A percentile compares a stretch with the other conserved stretches of the same genome.
These are phyloP conservation scores for Ophiothrix spiculata DNA, from an alignment of 35 echinoderm and acorn worm species.

Conservation along the genomic window DNA sequence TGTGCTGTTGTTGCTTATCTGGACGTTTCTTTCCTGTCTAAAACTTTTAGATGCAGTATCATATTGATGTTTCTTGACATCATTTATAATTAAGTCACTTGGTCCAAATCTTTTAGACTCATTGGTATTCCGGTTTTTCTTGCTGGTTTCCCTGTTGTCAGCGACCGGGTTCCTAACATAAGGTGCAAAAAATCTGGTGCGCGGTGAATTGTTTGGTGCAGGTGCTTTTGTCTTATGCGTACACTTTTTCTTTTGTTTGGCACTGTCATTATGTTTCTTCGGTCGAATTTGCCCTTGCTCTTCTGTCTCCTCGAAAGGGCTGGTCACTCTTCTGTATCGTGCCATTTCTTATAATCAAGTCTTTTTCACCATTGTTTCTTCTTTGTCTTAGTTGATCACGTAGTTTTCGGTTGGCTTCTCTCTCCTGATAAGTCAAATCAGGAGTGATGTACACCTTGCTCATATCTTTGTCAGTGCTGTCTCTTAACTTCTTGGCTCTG, in stretches of 20 bases:
- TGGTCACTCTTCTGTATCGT: conserved; percentile 24
- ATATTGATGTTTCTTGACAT: not conserved
- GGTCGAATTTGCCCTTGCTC: not conserved
- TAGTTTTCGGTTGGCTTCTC: conserved; percentile 1
- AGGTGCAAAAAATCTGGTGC: not conserved
- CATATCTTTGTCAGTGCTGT: not conserved
- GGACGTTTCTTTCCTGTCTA: no score
- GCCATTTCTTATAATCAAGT: conserved; percentile 20
- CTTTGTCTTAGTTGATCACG: conserved; percentile 3
- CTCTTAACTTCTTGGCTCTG: conserved; percentile 6
- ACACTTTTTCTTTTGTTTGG: no score
- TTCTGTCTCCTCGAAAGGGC: not conserved
- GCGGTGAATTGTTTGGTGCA: not conserved
- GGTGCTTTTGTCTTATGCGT: not conserved
- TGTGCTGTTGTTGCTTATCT: no score
- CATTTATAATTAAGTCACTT: not conserved
- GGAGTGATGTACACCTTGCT: conserved; percentile 25
- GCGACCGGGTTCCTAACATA: no score
- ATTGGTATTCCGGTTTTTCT: no score
- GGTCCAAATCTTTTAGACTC: not conserved
- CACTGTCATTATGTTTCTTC: not conserved
- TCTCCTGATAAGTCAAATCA: conserved; percentile 32
- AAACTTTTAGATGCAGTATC: no score
- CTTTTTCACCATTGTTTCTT: conserved; percentile 19
- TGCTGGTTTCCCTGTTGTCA: no score